These are phyloP conservation scores for Ciconia maguari DNA, from an alignment of 2,113 vertebrate genomes.

Conservation along the genomic window DNA sequence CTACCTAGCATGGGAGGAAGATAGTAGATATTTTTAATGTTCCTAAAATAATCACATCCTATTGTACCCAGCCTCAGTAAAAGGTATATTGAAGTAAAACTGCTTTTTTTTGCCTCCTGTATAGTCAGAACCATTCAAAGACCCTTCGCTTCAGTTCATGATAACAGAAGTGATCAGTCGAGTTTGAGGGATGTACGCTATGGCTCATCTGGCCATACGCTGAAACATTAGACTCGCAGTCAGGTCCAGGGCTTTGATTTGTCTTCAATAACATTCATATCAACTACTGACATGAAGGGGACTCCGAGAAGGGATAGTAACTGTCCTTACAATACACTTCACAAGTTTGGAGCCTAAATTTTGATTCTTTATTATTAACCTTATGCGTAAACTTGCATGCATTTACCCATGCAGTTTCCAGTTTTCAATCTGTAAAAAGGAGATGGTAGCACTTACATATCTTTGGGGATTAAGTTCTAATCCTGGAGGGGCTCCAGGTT, in stretches of 20 bases:
- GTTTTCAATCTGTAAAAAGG: not conserved
- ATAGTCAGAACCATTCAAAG: not conserved
- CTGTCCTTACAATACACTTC: not conserved
- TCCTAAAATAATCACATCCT: slow-evolving; percentile 46
- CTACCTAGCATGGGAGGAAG: slow-evolving; percentile 47
- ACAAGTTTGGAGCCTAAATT: not conserved
- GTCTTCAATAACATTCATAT: not conserved
- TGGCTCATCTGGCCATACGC: not conserved
- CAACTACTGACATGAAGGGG: not conserved
- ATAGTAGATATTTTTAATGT: slow-evolving; percentile 42
- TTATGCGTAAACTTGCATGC: not conserved
- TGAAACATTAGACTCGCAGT: not conserved
- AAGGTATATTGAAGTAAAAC: slow-evolving; percentile 13
- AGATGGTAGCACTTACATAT: not conserved
- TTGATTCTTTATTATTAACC: not conserved
- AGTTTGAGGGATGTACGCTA: not conserved
- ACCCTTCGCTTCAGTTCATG: not conserved
- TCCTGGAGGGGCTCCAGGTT: not conserved
- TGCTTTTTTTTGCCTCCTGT: not conserved
- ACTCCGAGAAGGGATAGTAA: not conserved
- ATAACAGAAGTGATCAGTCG: not conserved
- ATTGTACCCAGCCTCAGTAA: not conserved
- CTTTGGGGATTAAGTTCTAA: slow-evolving; percentile 1
- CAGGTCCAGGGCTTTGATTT: not conserved
- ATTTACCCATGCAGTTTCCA: not conserved